phyloP scores from a whole-genome alignment of 2,797 vertebrate species.

The Pelobates cultripes region DNA sequence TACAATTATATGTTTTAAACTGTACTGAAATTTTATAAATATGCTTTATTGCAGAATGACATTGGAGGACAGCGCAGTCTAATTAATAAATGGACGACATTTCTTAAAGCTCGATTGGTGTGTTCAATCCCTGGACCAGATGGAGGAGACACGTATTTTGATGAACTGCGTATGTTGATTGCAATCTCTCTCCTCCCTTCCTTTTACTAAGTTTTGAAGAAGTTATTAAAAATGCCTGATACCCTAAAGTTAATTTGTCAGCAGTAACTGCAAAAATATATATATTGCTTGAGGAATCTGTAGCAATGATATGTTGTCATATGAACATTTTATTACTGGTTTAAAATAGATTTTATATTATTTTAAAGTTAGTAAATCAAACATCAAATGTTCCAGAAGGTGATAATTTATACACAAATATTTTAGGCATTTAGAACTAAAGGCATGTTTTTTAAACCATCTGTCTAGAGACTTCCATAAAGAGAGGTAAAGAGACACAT shows the following conservation, averaged over 20 bases:
- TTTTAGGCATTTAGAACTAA: not conserved
- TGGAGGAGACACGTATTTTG: slow-evolving; percentile 93
- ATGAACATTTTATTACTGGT: not conserved
- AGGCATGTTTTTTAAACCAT: too few species aligned
- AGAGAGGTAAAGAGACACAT: too few species aligned
- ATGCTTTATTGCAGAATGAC: slow-evolving; percentile 83
- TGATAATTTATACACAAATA: not conserved
- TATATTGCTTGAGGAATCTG: not conserved
- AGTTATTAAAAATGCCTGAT: slow-evolving; percentile 12
- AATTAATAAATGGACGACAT: slow-evolving; percentile 98
- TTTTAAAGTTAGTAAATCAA: slow-evolving; percentile 12
- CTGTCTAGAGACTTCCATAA: too few species aligned
- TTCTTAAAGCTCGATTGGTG: slow-evolving; percentile 92
- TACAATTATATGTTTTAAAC: too few species aligned
- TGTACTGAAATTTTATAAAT: not conserved
- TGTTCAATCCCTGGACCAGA: slow-evolving; percentile 94
- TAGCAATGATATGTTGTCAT: slow-evolving; percentile 20
- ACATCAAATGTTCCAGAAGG: not conserved
- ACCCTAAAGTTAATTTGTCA: slow-evolving; percentile 20
- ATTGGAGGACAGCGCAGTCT: slow-evolving; percentile 93
- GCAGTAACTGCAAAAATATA: not conserved
- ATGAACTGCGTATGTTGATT: slow-evolving; percentile 91
- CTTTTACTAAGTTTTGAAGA: not conserved
- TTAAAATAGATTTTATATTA: slow-evolving; percentile 5
- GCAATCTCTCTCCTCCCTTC: not conserved